Base-by-base conservation (phyloP, 2,888 invertebrate genomes). In the Catocala sponsa region DNA sequence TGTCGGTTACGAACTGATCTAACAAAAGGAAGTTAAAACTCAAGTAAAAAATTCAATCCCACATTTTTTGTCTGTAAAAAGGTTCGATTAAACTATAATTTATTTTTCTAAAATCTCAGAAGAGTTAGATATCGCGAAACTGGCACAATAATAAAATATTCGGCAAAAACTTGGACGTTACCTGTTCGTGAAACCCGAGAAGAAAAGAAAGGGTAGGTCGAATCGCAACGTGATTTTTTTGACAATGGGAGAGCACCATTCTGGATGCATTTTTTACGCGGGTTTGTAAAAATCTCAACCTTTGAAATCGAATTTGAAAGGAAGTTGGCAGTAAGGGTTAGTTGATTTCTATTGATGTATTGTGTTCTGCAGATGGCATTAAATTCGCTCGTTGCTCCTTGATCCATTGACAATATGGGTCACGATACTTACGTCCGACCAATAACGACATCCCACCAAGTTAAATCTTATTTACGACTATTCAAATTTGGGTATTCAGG, bases 141-240 rank as follows among this genome's bases (percentile, higher is more conserved):
- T 84, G 84, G 85, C 85, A 90, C 90, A 91, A 91, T 90, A 88
- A 89, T 88, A 84, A 63, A 85, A 83, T 82, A 80, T 81, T 83
- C 81, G 65, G 84, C 86, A 92, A 94, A 94, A 84, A 91, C 78
- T 84, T 86, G 84, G 83, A 88, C 85, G 78, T 92, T 94, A 94
- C 94, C 94, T 94, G 94, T 94, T 92, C 84, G 84, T 92, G 94
- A 92, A 94, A 94, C 89, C 88, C 80, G 92, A 94, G 86, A 90
- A 87, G 75, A 87, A 90, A 90, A 89, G 93, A 94, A 94, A 90
- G 94, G 94, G 94, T 94, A 92, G 87, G 83, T 84, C 84, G 88
- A 86, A 83, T 88, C 87, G 86, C 84, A 84, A 78, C 83, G 79
- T 80, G 81, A 83, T 87, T 90, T 91, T 91, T 89, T 79, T 88